phyloP scores from a whole-genome alignment of 1,140 invertebrate species.

The Ridgeia piscesae region DNA sequence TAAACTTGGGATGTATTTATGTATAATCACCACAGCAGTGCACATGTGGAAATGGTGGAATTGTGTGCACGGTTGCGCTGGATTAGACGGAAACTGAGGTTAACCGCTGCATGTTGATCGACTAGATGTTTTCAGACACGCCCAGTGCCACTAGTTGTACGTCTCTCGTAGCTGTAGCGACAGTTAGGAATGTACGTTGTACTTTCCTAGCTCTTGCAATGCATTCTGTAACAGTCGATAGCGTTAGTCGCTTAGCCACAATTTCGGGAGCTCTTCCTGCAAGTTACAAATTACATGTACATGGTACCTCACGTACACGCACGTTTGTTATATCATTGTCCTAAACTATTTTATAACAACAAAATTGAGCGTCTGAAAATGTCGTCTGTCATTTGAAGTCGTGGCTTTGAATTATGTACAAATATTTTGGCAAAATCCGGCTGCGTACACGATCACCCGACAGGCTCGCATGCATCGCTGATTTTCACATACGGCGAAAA shows the following conservation, averaged over 20 bases:
- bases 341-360: neutral
- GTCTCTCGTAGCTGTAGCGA: neutral
- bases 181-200: neutral
- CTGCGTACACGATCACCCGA: neutral
- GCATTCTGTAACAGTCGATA: neutral
- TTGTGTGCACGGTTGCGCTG: neutral
- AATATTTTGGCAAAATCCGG: neutral
- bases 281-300: neutral
- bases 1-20: too few species aligned
- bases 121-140: neutral
- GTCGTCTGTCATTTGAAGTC: neutral
- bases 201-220: neutral
- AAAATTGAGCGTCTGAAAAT: neutral
- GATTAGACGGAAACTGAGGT: neutral
- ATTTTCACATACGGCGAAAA: neutral
- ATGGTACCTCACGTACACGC: neutral
- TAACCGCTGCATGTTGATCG: neutral
- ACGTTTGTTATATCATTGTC: neutral
- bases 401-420: too few species aligned
- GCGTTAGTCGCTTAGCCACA: neutral
- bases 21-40: neutral
- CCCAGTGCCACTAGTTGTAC: neutral
- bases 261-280: neutral
- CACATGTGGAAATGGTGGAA: neutral
- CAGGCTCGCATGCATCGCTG: neutral